A percentile compares a stretch with the other conserved stretches of the same genome.
phyloP scores from a whole-genome alignment of 2,888 invertebrate genomes.

The Zaprionus lineosus region DNA sequence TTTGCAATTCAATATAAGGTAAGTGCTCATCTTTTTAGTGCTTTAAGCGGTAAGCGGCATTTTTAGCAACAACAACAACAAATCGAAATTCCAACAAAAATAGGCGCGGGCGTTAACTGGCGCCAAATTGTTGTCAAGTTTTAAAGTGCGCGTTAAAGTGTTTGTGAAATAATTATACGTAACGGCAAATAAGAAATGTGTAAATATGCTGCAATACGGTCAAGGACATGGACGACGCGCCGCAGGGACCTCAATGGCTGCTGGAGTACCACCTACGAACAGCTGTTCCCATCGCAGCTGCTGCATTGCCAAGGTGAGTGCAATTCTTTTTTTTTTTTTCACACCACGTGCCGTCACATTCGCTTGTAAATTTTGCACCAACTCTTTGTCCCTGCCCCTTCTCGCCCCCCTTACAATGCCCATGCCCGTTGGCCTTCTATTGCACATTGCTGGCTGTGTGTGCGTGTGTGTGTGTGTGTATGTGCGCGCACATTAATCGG shows the following conservation, averaged over 20 bases:
- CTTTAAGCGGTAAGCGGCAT: constrained; percentile 22
- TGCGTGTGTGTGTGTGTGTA: too few species aligned
- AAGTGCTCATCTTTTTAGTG: constrained; percentile 20
- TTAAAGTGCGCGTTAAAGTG: constrained; percentile 14
- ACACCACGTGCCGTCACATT: constrained; percentile 36
- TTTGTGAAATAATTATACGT: constrained; percentile 1
- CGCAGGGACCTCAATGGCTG: constrained; percentile 14
- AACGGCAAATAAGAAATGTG: not conserved
- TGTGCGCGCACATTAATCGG: too few species aligned
- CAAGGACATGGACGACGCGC: constrained; percentile 32
- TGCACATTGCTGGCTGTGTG: too few species aligned
- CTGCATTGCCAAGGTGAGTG: constrained; percentile 50
- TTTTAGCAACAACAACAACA: constrained; percentile 18
- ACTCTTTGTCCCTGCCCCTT: not conserved
- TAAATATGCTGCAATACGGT: constrained; percentile 13
- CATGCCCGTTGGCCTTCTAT: too few species aligned
- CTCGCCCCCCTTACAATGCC: not conserved
- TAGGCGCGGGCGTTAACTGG: constrained; percentile 24
- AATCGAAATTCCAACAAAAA: constrained; percentile 2
- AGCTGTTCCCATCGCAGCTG: constrained; percentile 22
- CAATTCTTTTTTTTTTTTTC: too few species aligned
- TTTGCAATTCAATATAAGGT: constrained; percentile 28
- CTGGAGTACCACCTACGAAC: constrained; percentile 17
- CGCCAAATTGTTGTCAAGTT: constrained; percentile 42
- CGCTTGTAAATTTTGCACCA: not conserved